A percentile compares a stretch with the other conserved stretches of the same genome.
phyloP scores from a whole-genome alignment of 2,797 vertebrate genomes.

The Galago senegalensis region DNA sequence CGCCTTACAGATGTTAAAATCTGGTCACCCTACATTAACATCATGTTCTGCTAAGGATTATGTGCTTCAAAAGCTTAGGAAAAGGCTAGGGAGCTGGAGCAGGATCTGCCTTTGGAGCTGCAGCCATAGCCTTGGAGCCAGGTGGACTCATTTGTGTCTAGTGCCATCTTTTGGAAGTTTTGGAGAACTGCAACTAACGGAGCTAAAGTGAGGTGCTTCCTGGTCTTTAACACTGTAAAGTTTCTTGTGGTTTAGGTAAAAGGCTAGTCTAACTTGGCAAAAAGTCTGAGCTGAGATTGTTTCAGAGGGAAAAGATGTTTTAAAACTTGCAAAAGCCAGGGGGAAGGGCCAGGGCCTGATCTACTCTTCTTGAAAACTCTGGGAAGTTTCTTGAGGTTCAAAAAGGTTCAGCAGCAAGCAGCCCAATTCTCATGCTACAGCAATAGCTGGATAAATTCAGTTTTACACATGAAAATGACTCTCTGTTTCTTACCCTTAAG shows the following conservation, averaged over 20 bases:
- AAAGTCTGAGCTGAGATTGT: not conserved
- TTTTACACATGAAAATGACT: not conserved
- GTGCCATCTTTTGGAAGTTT: conserved; percentile 65
- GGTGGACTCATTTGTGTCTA: conserved; percentile 57
- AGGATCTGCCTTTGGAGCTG: not conserved
- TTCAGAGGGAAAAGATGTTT: not conserved
- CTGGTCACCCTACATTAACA: not conserved
- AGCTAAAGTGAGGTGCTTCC: rapidly evolving
- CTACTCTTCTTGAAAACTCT: not conserved
- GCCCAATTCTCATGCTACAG: not conserved
- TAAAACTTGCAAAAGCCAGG: not conserved
- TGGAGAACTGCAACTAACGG: not conserved
- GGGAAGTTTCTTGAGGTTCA: not conserved
- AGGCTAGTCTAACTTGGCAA: not conserved
- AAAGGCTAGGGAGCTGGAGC: not conserved
- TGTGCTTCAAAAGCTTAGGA: conserved; percentile 27
- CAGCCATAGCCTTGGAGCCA: rapidly evolving
- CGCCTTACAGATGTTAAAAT: too few relatives aligned
- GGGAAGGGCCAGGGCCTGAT: not conserved
- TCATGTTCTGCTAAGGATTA: conserved; percentile 57
- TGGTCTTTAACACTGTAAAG: not conserved
- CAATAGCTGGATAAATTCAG: not conserved
- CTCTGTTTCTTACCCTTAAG: not conserved
- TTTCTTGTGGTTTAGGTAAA: not conserved
- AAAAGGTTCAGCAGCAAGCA: not conserved